Conservation (phyloP, 1,140 invertebrate genomes). For the Ceratitis capitata region DNA sequence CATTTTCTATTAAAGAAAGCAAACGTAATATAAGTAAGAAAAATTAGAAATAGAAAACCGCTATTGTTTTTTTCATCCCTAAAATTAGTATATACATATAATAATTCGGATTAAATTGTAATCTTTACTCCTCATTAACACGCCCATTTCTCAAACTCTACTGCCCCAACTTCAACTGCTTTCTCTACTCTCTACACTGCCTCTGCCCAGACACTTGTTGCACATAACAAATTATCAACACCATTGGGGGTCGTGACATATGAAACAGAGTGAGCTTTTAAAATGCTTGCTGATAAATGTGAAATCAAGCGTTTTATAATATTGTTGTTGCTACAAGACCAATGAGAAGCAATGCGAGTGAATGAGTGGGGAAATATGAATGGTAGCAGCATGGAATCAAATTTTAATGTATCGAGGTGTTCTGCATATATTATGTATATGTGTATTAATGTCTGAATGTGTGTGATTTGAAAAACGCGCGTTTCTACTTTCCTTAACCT, state of each 20-base stretch:
- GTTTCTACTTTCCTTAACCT: not conserved
- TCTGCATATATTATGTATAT: not conserved
- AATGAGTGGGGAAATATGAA: not conserved
- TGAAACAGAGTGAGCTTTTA: not conserved
- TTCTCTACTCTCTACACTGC: not conserved
- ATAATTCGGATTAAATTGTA: no score
- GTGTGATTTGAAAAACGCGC: not conserved
- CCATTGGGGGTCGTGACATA: slow-evolving; percentile 29
- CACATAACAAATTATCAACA: slow-evolving; percentile 29
- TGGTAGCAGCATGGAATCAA: not conserved
- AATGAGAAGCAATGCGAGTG: not conserved
- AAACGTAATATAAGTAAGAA: not conserved
- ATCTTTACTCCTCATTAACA: not conserved
- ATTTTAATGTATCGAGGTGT: not conserved
- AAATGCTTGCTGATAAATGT: not conserved
- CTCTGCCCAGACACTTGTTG: not conserved
- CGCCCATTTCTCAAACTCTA: not conserved
- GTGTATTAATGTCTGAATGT: no score
- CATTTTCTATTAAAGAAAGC: no score
- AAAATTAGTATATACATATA: not conserved
- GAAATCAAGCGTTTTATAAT: not conserved
- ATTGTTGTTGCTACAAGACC: not conserved
- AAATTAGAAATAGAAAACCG: no score
- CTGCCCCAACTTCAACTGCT: not conserved
- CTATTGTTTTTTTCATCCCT: no score